phyloP scores from a whole-genome alignment of 2,888 invertebrate species.

The Xestia rhomboidea region DNA sequence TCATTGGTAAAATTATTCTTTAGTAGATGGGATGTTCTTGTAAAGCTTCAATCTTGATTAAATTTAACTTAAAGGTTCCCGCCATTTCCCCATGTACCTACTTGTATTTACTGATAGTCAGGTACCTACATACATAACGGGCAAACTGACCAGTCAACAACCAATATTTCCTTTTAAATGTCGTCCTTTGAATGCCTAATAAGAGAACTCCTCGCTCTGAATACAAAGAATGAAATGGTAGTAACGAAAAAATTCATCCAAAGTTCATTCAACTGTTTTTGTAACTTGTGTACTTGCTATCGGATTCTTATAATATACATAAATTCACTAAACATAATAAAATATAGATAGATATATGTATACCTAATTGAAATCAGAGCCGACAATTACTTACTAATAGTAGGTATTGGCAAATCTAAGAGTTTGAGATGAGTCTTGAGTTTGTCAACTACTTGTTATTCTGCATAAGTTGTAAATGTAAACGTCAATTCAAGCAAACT shows the following conservation, averaged over 20 bases:
- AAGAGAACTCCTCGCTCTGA: constrained; percentile 84
- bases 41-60: not conserved
- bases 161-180: constrained; percentile 89
- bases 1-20: not conserved
- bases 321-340: not conserved
- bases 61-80: constrained; percentile 4
- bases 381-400: not conserved
- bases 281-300: constrained; percentile 52
- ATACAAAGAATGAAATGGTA: constrained; percentile 83
- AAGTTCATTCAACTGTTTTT: constrained; percentile 85
- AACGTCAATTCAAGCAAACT: constrained; percentile 32
- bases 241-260: constrained; percentile 78
- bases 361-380: constrained; percentile 18
- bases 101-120: constrained; percentile 8
- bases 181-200: constrained; percentile 88
- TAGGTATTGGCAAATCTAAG: not conserved
- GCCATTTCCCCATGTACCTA: constrained; percentile 3
- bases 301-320: constrained; percentile 35
- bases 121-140: constrained; percentile 32
- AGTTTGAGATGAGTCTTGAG: not conserved
- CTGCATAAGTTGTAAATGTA: constrained; percentile 40
- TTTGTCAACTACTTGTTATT: constrained; percentile 32
- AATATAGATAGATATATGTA: not conserved
- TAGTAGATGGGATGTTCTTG: not conserved
- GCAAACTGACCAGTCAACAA: constrained; percentile 67